Percentiles rank a stretch among this genome's conserved stretches.
Conservation (phyloP, 2,113 vertebrate genomes). For the Candoia aspera region DNA sequence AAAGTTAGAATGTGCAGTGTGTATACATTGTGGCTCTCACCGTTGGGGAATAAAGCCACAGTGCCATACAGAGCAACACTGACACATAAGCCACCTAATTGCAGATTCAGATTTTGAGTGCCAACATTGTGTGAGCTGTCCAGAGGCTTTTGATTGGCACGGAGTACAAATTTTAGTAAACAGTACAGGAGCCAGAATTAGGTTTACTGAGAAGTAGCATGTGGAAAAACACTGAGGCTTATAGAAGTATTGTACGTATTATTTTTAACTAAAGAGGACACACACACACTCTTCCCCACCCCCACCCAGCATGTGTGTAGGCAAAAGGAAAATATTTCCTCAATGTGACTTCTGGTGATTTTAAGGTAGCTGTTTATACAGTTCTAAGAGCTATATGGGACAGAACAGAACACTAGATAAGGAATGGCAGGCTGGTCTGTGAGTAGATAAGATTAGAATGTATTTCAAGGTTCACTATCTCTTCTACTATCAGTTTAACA, state of each 20-base stretch:
- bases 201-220: background rate
- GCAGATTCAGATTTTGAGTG: background rate
- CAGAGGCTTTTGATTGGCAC: background rate
- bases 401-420: background rate
- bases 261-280: background rate
- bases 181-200: background rate
- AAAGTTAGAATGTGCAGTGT: background rate
- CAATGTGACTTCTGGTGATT: background rate
- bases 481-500: background rate
- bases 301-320: background rate
- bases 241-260: background rate
- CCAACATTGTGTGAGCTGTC: background rate
- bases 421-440: background rate
- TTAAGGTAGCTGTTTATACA: background rate
- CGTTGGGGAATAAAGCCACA: background rate
- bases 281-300: background rate
- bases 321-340: background rate
- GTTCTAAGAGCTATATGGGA: background rate
- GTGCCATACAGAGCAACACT: background rate
- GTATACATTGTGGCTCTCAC: background rate
- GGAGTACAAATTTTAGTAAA: background rate
- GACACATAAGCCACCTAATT: background rate
- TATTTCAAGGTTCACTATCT: background rate
- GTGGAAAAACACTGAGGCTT: background rate
- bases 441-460: background rate